These are phyloP conservation scores for Oopsacas minuta DNA, from an alignment of 37 sponge, comb jelly and placozoan genomes.

Conservation along the genomic window DNA sequence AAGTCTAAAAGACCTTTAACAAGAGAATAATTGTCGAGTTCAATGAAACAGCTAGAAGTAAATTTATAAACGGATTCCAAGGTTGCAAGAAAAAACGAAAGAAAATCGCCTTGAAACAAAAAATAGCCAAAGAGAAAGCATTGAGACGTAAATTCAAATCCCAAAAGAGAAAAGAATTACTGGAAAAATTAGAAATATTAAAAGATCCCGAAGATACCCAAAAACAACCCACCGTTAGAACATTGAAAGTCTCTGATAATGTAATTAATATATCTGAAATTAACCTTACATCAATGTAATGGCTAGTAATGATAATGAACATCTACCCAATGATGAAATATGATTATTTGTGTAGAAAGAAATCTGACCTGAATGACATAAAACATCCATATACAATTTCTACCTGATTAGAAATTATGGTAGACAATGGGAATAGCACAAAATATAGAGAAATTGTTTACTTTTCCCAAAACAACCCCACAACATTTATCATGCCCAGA, in stretches of 20 bases:
- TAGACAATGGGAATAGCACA: too few species aligned
- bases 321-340: too few species aligned
- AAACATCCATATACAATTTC: too few species aligned
- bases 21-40: not conserved
- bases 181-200: not conserved
- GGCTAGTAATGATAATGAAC: too few species aligned
- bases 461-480: too few species aligned
- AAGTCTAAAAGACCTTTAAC: not conserved
- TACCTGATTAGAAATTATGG: too few species aligned
- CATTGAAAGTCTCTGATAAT: not conserved
- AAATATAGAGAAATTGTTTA: too few species aligned
- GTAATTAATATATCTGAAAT: not conserved
- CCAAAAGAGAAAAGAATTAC: not conserved
- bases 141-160: not conserved
- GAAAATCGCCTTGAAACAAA: conserved; percentile 9
- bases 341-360: too few species aligned
- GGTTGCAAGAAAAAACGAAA: not conserved
- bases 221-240: not conserved
- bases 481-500: too few species aligned
- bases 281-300: too few species aligned
- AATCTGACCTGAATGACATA: too few species aligned
- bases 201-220: not conserved
- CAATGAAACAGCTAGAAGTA: not conserved
- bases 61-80: not conserved
- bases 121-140: not conserved